A percentile compares a stretch with the other conserved stretches of the same genome.
Evolutionary conservation across 2,797 vertebrate genomes (phyloP).

Genomic region (Morus bassanus): DNA sequence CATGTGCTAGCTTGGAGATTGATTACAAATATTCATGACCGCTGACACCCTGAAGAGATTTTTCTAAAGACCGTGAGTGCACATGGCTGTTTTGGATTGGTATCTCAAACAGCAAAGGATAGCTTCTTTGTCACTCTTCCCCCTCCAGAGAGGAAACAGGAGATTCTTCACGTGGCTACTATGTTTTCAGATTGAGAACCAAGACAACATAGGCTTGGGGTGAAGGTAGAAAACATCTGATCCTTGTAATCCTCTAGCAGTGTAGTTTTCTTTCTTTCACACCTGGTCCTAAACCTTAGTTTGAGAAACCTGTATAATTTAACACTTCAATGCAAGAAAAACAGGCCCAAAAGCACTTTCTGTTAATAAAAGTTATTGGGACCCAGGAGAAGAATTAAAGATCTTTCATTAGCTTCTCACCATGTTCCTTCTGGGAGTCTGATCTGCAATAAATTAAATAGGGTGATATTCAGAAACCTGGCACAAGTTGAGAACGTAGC

Average conservation of each 20-base stretch:
- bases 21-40: not conserved
- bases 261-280: not conserved
- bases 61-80: not conserved
- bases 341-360: fast-evolving
- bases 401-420: not conserved
- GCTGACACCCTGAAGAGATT: not conserved
- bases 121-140: not conserved
- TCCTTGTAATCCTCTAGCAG: not conserved
- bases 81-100: not conserved
- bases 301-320: not conserved
- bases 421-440: not conserved
- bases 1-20: not conserved
- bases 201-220: fast-evolving
- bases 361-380: not conserved
- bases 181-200: not conserved
- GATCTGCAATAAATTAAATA: not conserved
- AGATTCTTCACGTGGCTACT: not conserved
- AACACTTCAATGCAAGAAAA: not conserved
- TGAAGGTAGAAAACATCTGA: not conserved
- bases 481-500: not conserved
- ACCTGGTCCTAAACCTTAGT: not conserved
- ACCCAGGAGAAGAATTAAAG: not conserved
- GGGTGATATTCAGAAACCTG: not conserved
- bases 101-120: not conserved
- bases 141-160: not conserved